phyloP scores from a whole-genome alignment of 2,888 invertebrate genomes.

The Caradrina kadenii region DNA sequence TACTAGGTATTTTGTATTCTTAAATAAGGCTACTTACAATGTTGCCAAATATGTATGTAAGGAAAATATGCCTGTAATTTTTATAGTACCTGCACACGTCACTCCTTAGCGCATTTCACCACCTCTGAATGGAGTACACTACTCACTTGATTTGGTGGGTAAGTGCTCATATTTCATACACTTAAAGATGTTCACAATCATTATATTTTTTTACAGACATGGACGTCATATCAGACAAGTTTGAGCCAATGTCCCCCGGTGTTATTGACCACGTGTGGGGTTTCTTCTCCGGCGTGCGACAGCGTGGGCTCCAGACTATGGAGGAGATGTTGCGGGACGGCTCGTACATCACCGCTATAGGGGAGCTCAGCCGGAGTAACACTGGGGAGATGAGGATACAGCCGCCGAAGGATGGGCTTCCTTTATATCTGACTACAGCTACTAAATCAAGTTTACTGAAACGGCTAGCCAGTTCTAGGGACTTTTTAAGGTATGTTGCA shows the following conservation, averaged over 20 bases:
- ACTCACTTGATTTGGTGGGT: too few relatives aligned
- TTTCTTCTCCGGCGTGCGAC: constrained; percentile 95
- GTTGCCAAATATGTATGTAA: too few relatives aligned
- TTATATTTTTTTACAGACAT: constrained; percentile 88
- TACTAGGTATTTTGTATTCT: too few relatives aligned
- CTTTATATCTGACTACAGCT: constrained; percentile 95
- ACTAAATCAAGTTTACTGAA: constrained; percentile 94
- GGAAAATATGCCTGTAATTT: too few relatives aligned
- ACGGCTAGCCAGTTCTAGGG: constrained; percentile 93
- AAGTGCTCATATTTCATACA: too few relatives aligned
- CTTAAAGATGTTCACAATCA: not conserved
- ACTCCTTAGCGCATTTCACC: too few relatives aligned
- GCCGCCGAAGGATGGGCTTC: constrained; percentile 93
- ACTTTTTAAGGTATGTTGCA: constrained; percentile 91
- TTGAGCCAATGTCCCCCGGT: constrained; percentile 94
- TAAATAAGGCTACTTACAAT: too few relatives aligned
- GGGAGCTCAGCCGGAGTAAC: constrained; percentile 92
- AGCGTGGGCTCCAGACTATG: constrained; percentile 96
- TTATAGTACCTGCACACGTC: too few relatives aligned
- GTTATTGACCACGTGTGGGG: constrained; percentile 96
- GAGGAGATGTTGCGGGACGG: constrained; percentile 96
- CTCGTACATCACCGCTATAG: constrained; percentile 94
- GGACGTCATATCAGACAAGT: constrained; percentile 95
- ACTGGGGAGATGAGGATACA: constrained; percentile 93
- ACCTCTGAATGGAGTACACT: too few relatives aligned